A percentile compares a stretch with the other conserved stretches of the same genome.
phyloP scores from a whole-genome alignment of 1,140 invertebrate genomes.

The Eurytemora carolleeae region DNA sequence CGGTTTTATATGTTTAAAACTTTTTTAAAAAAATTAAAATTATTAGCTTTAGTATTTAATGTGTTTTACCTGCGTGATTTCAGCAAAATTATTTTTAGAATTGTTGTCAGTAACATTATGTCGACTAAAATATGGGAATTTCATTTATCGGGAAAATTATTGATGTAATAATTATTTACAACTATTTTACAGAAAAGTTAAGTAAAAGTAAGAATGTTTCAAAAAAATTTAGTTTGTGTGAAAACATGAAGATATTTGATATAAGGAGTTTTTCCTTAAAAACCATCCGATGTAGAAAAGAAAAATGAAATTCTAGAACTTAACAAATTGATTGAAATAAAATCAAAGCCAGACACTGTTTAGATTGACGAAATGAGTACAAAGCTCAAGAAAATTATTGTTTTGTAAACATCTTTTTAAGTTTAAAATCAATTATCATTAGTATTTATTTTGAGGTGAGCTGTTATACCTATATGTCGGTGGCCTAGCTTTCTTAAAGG shows the following conservation, averaged over 20 bases:
- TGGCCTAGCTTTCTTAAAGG: constrained; percentile 1
- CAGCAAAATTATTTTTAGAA: neutral
- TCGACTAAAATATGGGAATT: too few relatives aligned
- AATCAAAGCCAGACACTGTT: constrained; percentile 14
- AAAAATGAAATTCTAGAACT: too few relatives aligned
- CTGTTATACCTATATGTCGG: neutral
- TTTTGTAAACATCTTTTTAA: neutral
- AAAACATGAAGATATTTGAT: too few relatives aligned
- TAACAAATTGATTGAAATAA: too few relatives aligned
- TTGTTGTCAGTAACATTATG: neutral
- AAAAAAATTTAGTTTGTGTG: too few relatives aligned
- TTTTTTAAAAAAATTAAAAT: neutral
- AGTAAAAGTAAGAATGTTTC: too few relatives aligned
- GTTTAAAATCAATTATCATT: constrained; percentile 1
- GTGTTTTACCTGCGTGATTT: neutral
- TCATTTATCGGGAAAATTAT: too few relatives aligned
- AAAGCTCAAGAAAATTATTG: neutral
- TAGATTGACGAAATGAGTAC: constrained; percentile 3
- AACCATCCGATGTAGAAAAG: too few relatives aligned
- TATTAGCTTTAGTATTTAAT: neutral
- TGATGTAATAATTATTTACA: too few relatives aligned
- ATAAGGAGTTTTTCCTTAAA: too few relatives aligned
- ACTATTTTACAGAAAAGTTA: too few relatives aligned
- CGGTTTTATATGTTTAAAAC: constrained; percentile 14
- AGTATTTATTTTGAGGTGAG: neutral